Base-by-base conservation (phyloP, 2,888 invertebrate genomes). In the Hypomecis atomaria region DNA sequence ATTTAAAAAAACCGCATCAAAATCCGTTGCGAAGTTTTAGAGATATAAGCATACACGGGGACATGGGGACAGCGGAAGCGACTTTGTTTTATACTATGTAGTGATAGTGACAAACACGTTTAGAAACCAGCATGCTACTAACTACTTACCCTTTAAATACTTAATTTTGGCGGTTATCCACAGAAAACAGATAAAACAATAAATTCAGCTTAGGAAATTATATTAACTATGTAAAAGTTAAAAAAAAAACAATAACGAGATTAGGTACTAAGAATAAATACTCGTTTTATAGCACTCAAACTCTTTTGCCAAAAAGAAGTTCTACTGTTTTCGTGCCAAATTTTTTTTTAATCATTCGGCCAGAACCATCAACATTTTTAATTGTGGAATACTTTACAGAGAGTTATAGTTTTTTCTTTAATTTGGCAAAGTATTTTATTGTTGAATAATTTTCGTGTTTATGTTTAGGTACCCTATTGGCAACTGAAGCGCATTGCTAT, bases 101-200 rank as follows among this genome's bases (percentile, higher is more conserved):
- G n/a, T n/a, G n/a, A n/a, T n/a, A n/a, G n/a, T n/a, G n/a, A n/a
- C n/a, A 23, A 23, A 23, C 23, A 23, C 23, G 3, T 23, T 23
- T 23, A 23, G 23, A 23, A 23, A 23, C 23, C 23, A 23, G 23
- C 23, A 37, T 9, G 0, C n/a, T 33, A 13, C 47, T 34, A 23
- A 33, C 47, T 38, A 83, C 88, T 86, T 62, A 89, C 89, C 86
- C 76, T 87, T 87, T 75, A 87, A 62, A 77, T 84, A 79, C 84
- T 85, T 85, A 89, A 89, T 89, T 85, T 88, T 89, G 87, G 67
- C 72, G 69, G 74, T 69, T 40, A 59, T 52, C 11, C 40, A 57
- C 58, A 49, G 36, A n/a, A 43, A 7, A 47, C 23, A 23, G 23
- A 23, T 37, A 37, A 38, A 9, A 36, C 6, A 47, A 56, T 48